phyloP scores from a whole-genome alignment of 2,113 vertebrate species.

The Notothenia coriiceps region DNA sequence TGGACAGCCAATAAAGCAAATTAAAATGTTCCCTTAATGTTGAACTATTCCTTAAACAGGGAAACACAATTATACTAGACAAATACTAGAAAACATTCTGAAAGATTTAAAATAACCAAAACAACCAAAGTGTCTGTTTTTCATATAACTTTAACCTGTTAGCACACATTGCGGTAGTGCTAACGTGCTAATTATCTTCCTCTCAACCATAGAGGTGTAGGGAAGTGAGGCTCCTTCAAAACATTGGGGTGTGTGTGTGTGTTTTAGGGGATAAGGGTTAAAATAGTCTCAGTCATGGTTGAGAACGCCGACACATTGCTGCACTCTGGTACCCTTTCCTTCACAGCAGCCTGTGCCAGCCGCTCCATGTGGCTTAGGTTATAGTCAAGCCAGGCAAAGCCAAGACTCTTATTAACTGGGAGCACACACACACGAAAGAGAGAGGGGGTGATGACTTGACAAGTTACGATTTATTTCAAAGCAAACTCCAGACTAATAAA shows the following conservation, averaged over 20 bases:
- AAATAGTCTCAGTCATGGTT: conserved; percentile 34
- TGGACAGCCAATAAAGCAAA: neutral
- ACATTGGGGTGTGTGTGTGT: neutral
- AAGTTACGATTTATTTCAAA: conserved; percentile 59
- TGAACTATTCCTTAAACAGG: too few species aligned
- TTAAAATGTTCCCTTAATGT: neutral
- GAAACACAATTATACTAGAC: neutral
- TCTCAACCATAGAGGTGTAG: neutral
- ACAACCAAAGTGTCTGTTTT: neutral
- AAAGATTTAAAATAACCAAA: neutral
- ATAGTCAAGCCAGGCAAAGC: conserved; percentile 50
- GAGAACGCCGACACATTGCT: conserved; percentile 33
- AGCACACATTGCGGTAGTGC: neutral
- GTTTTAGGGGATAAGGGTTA: neutral
- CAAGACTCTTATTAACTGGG: conserved; percentile 61
- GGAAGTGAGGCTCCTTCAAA: neutral
- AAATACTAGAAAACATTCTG: neutral
- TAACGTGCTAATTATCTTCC: conserved; percentile 43
- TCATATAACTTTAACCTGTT: conserved; percentile 10
- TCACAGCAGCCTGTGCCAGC: conserved; percentile 53
- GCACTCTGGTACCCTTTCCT: conserved; percentile 33
- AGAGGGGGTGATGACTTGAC: conserved; percentile 23
- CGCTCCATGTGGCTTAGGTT: conserved; percentile 71
- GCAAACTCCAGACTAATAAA: conserved; percentile 56
- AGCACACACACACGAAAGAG: conserved; percentile 18